Percentiles rank a stretch among this genome's conserved stretches.
These are phyloP conservation scores for Pteropus rufus DNA, from an alignment of 2,797 vertebrate species.

Conservation along the genomic window DNA sequence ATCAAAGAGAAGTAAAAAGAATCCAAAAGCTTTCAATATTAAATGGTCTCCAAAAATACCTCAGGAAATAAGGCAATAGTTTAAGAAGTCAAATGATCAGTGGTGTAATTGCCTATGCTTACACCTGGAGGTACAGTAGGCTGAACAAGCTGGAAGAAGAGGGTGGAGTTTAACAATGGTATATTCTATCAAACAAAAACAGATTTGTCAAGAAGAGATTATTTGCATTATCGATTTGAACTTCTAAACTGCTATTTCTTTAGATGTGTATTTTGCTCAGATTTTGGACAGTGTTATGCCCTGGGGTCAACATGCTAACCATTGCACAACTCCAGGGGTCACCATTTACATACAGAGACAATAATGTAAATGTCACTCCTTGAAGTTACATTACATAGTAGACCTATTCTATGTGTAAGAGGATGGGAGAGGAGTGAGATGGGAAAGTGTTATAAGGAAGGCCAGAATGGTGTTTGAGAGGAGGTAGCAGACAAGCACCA, in stretches of 20 bases:
- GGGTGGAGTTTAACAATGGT: background rate
- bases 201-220: background rate
- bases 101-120: background rate
- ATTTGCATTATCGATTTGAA: background rate
- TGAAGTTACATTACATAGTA: background rate
- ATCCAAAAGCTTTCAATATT: background rate
- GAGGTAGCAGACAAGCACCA: background rate
- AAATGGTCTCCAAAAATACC: background rate
- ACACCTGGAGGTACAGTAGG: background rate
- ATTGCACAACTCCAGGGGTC: background rate
- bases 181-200: background rate
- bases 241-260: background rate
- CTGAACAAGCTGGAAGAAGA: background rate
- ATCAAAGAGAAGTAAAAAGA: slow-evolving; percentile 3
- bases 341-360: background rate
- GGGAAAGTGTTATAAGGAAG: background rate
- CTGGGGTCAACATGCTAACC: background rate
- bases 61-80: background rate
- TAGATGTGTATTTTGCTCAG: background rate
- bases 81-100: background rate
- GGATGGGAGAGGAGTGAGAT: background rate
- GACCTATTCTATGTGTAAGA: background rate
- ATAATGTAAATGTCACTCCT: background rate
- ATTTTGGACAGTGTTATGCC: background rate
- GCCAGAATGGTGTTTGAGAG: background rate